A percentile compares a stretch with the other conserved stretches of the same genome.
These are phyloP conservation scores for Papilio glaucus DNA, from an alignment of 1,140 invertebrate genomes.

Conservation along the genomic window DNA sequence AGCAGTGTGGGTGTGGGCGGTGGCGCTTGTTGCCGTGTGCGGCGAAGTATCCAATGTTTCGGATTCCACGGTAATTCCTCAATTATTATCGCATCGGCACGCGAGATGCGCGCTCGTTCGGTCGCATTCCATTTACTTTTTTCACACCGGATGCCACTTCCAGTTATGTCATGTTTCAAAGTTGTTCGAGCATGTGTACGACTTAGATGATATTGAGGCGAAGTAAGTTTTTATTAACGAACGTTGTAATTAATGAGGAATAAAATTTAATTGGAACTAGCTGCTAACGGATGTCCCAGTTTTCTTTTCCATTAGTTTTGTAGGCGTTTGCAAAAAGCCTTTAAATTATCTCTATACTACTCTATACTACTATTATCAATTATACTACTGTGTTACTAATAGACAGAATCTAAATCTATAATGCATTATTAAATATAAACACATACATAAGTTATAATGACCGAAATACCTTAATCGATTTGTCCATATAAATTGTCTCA, in stretches of 20 bases:
- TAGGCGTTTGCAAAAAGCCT: neutral
- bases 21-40: constrained; percentile 71
- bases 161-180: constrained; percentile 36
- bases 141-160: constrained; percentile 25
- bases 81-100: constrained; percentile 46
- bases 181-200: constrained; percentile 29
- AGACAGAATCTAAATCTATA: too few species aligned
- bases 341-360: neutral
- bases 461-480: constrained; percentile 9
- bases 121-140: neutral
- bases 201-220: constrained; percentile 20
- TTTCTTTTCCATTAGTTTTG: neutral
- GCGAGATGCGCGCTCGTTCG: constrained; percentile 34
- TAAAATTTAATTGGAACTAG: constrained; percentile 23
- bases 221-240: constrained; percentile 23
- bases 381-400: neutral
- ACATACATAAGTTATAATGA: neutral
- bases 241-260: constrained; percentile 17
- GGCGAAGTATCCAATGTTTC: constrained; percentile 76
- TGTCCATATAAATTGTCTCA: neutral
- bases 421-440: neutral
- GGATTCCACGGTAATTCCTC: constrained; percentile 71
- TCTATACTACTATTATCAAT: too few species aligned
- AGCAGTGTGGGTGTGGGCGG: constrained; percentile 52
- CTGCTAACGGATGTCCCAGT: neutral